Conservation (phyloP, 1,140 invertebrate genomes). For the Caenorhabditis tropicalis region DNA sequence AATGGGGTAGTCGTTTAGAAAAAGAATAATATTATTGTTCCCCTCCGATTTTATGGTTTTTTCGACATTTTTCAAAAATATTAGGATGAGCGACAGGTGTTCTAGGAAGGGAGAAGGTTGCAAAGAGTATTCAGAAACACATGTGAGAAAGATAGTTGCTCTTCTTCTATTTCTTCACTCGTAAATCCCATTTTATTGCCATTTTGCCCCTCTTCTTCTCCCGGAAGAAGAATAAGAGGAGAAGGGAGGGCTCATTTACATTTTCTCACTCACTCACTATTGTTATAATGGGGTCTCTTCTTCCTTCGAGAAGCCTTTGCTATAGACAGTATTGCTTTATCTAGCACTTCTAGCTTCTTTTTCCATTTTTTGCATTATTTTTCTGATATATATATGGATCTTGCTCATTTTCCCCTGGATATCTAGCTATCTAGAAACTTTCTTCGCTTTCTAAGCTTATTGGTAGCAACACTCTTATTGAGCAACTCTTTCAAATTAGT, state of each 20-base stretch:
- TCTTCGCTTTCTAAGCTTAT: too few species aligned
- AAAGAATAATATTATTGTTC: slow-evolving; percentile 30
- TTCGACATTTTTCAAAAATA: neutral
- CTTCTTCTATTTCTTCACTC: neutral
- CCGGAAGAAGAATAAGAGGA: neutral
- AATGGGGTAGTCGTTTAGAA: neutral
- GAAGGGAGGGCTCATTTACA: slow-evolving; percentile 9
- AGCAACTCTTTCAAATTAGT: too few species aligned
- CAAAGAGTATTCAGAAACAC: neutral
- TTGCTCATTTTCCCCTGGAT: too few species aligned
- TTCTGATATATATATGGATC: too few species aligned
- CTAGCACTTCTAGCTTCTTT: too few species aligned
- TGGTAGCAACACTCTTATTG: too few species aligned
- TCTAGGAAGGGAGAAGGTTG: neutral
- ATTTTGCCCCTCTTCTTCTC: neutral
- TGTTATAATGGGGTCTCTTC: slow-evolving; percentile 7
- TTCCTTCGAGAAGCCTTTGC: too few species aligned
- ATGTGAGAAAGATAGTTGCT: neutral
- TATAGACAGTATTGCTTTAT: too few species aligned
- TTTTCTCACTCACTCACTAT: neutral
- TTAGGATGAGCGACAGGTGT: too few species aligned
- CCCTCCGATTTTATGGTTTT: neutral
- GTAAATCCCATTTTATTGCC: slow-evolving; percentile 27
- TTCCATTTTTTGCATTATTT: too few species aligned
- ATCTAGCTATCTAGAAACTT: too few species aligned